Evolutionary conservation across 2,888 invertebrate species (phyloP).

Genomic region (Minunthozetes semirufus): DNA sequence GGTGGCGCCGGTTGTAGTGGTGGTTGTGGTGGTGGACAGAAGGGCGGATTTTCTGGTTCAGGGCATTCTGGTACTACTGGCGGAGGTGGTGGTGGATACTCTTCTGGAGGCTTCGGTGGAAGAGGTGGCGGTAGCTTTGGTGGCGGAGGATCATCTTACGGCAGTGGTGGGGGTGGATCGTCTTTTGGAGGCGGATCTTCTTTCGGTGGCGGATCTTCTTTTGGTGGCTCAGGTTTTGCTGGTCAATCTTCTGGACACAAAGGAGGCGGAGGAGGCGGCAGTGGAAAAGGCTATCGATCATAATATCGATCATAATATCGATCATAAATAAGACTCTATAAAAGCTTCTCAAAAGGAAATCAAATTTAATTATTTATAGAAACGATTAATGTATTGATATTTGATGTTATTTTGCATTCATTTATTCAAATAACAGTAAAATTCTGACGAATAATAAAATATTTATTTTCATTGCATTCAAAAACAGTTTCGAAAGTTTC

Average conservation of each 20-base stretch:
- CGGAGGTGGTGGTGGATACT: not conserved
- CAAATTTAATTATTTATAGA: no score
- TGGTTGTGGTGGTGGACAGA: not conserved
- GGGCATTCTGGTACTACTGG: no score
- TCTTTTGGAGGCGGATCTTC: not conserved
- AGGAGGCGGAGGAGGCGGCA: not conserved
- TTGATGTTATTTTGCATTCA: no score
- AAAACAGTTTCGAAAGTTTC: no score
- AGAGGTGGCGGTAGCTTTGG: not conserved
- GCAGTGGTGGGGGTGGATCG: not conserved
- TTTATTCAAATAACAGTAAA: no score
- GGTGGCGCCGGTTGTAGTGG: not conserved
- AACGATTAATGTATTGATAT: no score
- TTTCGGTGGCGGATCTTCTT: not conserved
- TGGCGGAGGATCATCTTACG: not conserved
- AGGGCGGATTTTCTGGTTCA: not conserved
- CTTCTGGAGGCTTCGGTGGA: not conserved
- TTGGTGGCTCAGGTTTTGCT: not conserved
- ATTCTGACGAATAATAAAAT: no score
- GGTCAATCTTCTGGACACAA: not conserved
- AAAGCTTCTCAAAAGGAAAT: no score
- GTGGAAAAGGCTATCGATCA: not conserved
- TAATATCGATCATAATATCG: no score
- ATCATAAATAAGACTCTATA: no score
- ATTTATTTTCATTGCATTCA: no score